Base-by-base conservation (phyloP, 2,888 invertebrate species). In the Aspidapion aeneum region DNA sequence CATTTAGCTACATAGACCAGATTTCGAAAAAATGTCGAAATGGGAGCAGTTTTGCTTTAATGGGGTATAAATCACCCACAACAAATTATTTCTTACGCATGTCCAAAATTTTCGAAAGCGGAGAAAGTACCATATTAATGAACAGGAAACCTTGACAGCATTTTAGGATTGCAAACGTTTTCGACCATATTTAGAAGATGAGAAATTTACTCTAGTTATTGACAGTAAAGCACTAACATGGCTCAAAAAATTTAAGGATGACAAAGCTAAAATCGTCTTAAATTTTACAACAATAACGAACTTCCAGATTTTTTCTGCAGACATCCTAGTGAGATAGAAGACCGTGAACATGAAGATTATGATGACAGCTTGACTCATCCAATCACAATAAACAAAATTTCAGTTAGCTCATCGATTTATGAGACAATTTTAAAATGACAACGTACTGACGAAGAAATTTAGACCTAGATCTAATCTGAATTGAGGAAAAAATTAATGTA, bases 111-210 rank as follows among this genome's bases (percentile, higher is more conserved):
- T 1, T 65, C 20, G 2, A 35, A 20, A 1, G 18, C 63, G 0
- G 67, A 72, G 50, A 19, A 50, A 55, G 0, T 73, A 70, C 56
- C 73, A 74, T 58, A 60, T 64, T 1, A 74, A 72, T 57, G 71
- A 73, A 50, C 70, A 68, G 54, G 72, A 74, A 58, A 69, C 68
- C 21, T 57, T 70, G 1, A 70, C 73, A 0, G 65, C 70, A 0
- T 60, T 73, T 3, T 74, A 70, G 72, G 72, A 69, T 1, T 56
- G 69, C 5, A 68, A 69, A 19, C 62, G 64, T 1, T 73, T 69
- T 52, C 62, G 71, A 0, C 69, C 67, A 0, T 70, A 68, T 49
- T 61, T 73, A 12, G 70, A 71, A 48, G 71, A 69, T 18, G 57
- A 58, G 1, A 66, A n/a, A 1, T 73, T 74, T 52, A 61, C 56